Evolutionary conservation across 2,888 invertebrate genomes (phyloP).

Genomic region (Drosophila koepferae): DNA sequence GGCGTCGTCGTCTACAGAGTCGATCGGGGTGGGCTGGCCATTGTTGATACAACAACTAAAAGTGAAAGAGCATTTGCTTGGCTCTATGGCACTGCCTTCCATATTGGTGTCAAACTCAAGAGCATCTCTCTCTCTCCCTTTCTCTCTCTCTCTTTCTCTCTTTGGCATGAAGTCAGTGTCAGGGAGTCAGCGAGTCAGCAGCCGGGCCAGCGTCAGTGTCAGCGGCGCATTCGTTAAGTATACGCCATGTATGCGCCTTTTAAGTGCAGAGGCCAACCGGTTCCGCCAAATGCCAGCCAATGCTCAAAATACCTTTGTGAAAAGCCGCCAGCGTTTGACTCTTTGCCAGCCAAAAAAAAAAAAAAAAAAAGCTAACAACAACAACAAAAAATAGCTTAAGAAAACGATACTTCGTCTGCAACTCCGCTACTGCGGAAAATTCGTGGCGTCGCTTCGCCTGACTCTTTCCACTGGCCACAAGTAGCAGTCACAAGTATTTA

Average conservation of each 20-base stretch:
- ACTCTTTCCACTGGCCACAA: conserved; percentile 19
- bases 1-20: conserved; percentile 38
- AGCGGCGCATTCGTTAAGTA: conserved; percentile 75
- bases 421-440: conserved; percentile 29
- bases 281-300: conserved; percentile 43
- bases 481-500: conserved; percentile 24
- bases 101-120: conserved; percentile 62
- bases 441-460: conserved; percentile 10
- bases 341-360: conserved; percentile 32
- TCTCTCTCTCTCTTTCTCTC: conserved; percentile 20
- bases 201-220: conserved; percentile 65
- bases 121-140: not conserved
- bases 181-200: conserved; percentile 20
- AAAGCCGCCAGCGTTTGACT: conserved; percentile 65
- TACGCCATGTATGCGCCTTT: conserved; percentile 75
- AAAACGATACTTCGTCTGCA: not conserved
- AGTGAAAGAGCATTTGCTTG: conserved; percentile 59
- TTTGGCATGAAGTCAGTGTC: conserved; percentile 34
- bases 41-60: conserved; percentile 43
- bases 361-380: not conserved
- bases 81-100: conserved; percentile 25
- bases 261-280: conserved; percentile 67
- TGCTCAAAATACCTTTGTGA: conserved; percentile 59
- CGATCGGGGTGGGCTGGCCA: conserved; percentile 25
- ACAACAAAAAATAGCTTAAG: not conserved